Conservation (phyloP, 2,797 vertebrate genomes). For the Limnodromus scolopaceus region DNA sequence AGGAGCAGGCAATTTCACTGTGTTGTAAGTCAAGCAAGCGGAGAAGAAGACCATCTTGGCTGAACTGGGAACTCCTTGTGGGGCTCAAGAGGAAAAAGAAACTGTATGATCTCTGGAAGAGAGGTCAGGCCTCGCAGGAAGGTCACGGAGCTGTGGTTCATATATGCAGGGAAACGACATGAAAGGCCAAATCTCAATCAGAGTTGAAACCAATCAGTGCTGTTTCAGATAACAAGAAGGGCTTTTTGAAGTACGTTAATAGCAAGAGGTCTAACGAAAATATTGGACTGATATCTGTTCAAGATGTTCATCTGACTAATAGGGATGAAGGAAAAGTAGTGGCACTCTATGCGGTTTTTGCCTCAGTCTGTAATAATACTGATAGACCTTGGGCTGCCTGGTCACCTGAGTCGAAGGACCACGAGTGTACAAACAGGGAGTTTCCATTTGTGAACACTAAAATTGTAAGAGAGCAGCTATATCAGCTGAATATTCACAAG, state of each 20-base stretch:
- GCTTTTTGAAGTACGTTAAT: neutral
- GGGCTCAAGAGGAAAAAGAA: neutral
- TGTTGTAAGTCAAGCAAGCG: neutral
- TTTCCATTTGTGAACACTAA: neutral
- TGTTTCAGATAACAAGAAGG: neutral
- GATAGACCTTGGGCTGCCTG: neutral
- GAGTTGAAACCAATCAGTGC: neutral
- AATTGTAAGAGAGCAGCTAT: neutral
- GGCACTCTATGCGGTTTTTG: neutral
- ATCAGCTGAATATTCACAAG: neutral
- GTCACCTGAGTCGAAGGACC: neutral
- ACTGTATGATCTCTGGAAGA: neutral
- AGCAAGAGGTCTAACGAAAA: neutral
- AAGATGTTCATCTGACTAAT: neutral
- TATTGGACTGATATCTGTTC: neutral
- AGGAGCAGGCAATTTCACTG: neutral
- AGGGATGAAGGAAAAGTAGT: neutral
- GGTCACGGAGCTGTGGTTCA: neutral
- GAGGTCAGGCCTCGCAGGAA: neutral
- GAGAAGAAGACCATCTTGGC: neutral
- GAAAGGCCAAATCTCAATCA: neutral
- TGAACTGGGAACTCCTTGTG: neutral
- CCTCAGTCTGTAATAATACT: neutral
- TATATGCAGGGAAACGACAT: neutral
- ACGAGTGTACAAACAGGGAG: neutral